phyloP scores from a whole-genome alignment of 2,113 vertebrate genomes.

The Apeltes quadracus region DNA sequence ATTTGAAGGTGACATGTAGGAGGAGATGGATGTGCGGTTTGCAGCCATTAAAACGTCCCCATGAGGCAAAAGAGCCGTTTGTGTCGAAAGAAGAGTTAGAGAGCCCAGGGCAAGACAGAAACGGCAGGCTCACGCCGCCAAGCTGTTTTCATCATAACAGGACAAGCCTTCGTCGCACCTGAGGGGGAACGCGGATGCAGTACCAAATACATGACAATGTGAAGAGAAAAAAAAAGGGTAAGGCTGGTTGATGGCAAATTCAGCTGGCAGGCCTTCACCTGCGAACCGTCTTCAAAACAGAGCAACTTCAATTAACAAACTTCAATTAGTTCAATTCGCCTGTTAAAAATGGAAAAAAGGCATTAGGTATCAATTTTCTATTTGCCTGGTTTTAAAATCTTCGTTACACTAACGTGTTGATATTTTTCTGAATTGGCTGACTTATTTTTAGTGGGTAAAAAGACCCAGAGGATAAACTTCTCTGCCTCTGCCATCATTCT shows the following conservation, averaged over 20 bases:
- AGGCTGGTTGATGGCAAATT: conserved; percentile 32
- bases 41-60: conserved; percentile 77
- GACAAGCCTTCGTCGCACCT: conserved; percentile 58
- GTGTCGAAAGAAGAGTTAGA: conserved; percentile 72
- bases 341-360: too few relatives aligned
- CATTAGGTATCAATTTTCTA: too few relatives aligned
- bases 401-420: not conserved
- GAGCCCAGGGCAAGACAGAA: conserved; percentile 58
- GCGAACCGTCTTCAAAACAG: conserved; percentile 35
- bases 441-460: not conserved
- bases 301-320: not conserved
- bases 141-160: conserved; percentile 70
- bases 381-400: not conserved
- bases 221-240: conserved; percentile 19
- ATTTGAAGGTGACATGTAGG: conserved; percentile 75
- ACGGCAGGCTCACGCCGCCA: conserved; percentile 56
- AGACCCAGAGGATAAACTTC: not conserved
- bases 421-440: not conserved
- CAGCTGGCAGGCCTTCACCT: conserved; percentile 20
- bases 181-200: conserved; percentile 51
- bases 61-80: conserved; percentile 71
- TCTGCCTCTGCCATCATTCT: not conserved
- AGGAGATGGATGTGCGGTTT: conserved; percentile 75
- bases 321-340: conserved; percentile 2
- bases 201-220: conserved; percentile 29